Base-by-base conservation (phyloP, 1,140 invertebrate species). In the Doryteuthis pealeii region DNA sequence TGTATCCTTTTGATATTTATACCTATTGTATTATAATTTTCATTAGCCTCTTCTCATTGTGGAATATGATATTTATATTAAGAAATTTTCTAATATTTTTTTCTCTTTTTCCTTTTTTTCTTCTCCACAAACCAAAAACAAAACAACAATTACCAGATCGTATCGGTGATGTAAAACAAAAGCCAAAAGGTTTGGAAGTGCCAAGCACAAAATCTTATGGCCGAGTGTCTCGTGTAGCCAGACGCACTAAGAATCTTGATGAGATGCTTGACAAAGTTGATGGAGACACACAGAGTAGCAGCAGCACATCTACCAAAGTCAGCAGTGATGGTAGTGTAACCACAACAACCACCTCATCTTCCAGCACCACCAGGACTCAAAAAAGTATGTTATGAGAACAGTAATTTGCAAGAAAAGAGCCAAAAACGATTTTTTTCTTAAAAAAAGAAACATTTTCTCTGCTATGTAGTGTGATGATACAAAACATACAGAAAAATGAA, bases 331-430 rank as follows among this genome's bases (percentile, higher is more conserved):
- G 54, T n/a, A 62, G 10, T n/a, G 18, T 22, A 6, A 22, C 5
- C 10, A 62, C 54, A 12, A 62, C 54, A 6, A 28, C 26, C 26
- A 22, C 18, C 2, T 62, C 54, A n/a, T 62, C 54, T 14, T 62
- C 54, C 18, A n/a, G 22, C 10, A 15, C 22, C 12, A 15, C 22
- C 5, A 62, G 22, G 26, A 62, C 54, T 5, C 54, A 62, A 22
- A 62, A 62, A 62, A 62, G 54, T 62, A 62, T 62, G 54, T 62
- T 62, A 4, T n/a, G 35, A 40, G 35, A 40, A 40, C 35, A 40
- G 35, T 40, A 10, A 40, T 40, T 40, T 40, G 35, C 35, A 40
- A 40, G 35, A 10, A 40, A 40, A 40, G 35, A 40, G 35, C 10
- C 35, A 40, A 40, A 3, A 40, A 40, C 10, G 3, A 40, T 40